These are phyloP conservation scores for Marronus borbonicus DNA, from an alignment of 2,888 invertebrate genomes.

Conservation along the genomic window DNA sequence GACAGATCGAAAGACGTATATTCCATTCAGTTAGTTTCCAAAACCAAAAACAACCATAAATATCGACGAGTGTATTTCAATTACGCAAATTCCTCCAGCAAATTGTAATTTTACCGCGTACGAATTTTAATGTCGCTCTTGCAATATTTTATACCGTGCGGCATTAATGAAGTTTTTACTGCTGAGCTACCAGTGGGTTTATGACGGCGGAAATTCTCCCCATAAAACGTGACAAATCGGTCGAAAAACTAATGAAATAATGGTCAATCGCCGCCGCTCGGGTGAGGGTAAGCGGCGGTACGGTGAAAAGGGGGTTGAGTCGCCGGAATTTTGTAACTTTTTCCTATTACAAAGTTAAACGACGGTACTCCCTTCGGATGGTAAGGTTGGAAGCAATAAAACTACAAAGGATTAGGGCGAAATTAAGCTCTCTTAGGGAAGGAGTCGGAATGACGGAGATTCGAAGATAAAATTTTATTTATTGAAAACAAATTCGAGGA, in stretches of 20 bases:
- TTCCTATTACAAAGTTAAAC: constrained; percentile 24
- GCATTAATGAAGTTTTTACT: constrained; percentile 21
- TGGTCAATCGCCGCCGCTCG: constrained; percentile 3
- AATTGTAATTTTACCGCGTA: not conserved
- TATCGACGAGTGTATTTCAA: too few relatives aligned
- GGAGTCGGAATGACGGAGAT: not conserved
- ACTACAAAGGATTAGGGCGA: constrained; percentile 31
- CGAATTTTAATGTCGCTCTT: not conserved
- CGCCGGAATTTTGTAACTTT: constrained; percentile 17
- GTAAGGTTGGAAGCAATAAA: not conserved
- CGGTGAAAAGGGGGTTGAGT: not conserved
- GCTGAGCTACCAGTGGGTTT: constrained; percentile 2
- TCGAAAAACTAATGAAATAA: constrained; percentile 31
- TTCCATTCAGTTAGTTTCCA: too few relatives aligned
- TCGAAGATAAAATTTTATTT: constrained; percentile 52
- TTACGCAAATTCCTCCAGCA: constrained; percentile 5
- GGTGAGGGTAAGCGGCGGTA: not conserved
- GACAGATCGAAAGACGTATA: too few relatives aligned
- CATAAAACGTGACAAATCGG: constrained; percentile 11
- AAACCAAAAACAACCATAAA: too few relatives aligned
- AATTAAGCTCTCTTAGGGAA: not conserved
- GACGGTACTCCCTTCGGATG: not conserved
- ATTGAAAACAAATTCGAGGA: constrained; percentile 56
- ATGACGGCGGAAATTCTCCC: not conserved
- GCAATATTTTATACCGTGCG: constrained; percentile 3